Evolutionary conservation across 2,888 invertebrate species (phyloP).

Genomic region (Pseudococcus jackbeardsleyi): DNA sequence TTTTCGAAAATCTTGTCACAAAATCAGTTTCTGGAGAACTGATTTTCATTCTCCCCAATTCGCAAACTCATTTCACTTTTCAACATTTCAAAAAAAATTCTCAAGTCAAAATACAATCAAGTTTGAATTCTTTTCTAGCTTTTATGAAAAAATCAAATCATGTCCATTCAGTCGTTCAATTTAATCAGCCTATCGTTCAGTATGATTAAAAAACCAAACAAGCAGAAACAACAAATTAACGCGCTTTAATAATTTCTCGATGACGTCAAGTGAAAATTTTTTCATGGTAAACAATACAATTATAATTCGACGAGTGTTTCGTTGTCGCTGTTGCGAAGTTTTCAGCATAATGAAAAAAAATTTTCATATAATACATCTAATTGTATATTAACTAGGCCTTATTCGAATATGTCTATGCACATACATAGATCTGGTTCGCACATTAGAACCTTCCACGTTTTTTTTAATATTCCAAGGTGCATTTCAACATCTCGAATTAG

Average conservation of each 20-base stretch:
- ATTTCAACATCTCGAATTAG: neutral
- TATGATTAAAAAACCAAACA: conserved; percentile 2
- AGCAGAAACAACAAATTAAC: neutral
- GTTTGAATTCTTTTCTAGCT: neutral
- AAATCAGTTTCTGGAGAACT: too few species aligned
- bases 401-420: too few species aligned
- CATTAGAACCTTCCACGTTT: too few species aligned
- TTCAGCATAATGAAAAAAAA: neutral
- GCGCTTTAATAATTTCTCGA: conserved; percentile 39
- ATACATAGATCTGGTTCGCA: too few species aligned
- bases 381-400: too few species aligned
- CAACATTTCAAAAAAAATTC: neutral
- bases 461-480: too few species aligned
- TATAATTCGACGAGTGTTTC: neutral
- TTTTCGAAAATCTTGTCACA: too few species aligned
- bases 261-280: conserved; percentile 24
- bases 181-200: neutral
- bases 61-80: too few species aligned
- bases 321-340: neutral
- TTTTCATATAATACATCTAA: neutral
- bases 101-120: neutral
- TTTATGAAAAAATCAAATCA: neutral
- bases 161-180: neutral
- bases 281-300: conserved; percentile 52
- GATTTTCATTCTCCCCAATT: too few species aligned